A percentile compares a stretch with the other conserved stretches of the same genome.
phyloP scores from a whole-genome alignment of 1,140 invertebrate genomes.

The Heliconius nattereri region DNA sequence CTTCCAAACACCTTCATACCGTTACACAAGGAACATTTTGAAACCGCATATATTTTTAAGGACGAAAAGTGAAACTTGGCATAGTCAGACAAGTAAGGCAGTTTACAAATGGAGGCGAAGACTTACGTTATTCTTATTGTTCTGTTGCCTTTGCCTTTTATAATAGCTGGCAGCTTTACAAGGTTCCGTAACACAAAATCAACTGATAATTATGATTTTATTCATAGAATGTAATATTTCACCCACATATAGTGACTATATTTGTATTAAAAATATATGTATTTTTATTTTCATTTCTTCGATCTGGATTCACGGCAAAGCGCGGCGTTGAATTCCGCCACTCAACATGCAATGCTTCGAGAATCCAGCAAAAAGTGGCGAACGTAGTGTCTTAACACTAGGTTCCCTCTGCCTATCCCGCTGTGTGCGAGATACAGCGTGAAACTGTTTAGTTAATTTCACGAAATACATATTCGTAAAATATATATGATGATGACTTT shows the following conservation, averaged over 20 bases:
- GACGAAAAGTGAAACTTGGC: slow-evolving; percentile 11
- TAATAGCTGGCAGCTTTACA: slow-evolving; percentile 53
- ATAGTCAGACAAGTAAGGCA: slow-evolving; percentile 38
- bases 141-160: slow-evolving; percentile 54
- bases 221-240: no score
- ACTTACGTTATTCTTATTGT: slow-evolving; percentile 67
- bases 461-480: slow-evolving; percentile 49
- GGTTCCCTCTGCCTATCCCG: no score
- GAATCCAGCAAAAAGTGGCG: no score
- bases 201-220: slow-evolving; percentile 25
- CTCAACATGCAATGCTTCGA: no score
- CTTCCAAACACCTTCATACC: background rate
- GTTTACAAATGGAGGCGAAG: slow-evolving; percentile 53
- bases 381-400: no score
- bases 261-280: no score
- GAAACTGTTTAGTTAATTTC: slow-evolving; percentile 16
- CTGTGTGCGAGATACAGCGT: no score
- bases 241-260: no score
- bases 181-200: slow-evolving; percentile 20
- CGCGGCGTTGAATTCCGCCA: no score
- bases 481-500: slow-evolving; percentile 43
- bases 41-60: background rate
- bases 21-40: background rate
- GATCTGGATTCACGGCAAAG: no score
- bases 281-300: no score